phyloP scores from a whole-genome alignment of 2,113 vertebrate genomes.

The Corythaixoides concolor region DNA sequence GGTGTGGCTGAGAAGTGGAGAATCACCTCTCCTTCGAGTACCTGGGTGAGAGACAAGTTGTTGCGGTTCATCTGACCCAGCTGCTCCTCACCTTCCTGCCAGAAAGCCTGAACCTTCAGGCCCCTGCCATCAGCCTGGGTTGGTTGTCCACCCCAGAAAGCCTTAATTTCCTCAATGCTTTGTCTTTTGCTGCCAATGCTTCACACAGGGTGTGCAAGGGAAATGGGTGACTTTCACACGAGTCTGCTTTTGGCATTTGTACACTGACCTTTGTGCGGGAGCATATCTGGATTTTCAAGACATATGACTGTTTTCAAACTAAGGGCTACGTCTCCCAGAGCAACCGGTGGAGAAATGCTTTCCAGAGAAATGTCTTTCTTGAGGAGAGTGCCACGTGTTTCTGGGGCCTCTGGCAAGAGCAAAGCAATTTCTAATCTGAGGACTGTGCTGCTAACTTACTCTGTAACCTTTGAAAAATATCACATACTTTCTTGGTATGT shows the following conservation, averaged over 20 bases:
- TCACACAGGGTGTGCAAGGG: neutral
- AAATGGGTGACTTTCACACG: neutral
- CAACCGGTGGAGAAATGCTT: neutral
- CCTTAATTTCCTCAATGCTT: neutral
- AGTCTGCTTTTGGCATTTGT: neutral
- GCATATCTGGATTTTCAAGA: neutral
- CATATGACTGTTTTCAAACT: neutral
- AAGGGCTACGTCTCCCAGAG: neutral
- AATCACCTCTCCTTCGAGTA: neutral
- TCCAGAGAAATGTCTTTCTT: neutral
- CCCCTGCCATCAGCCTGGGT: neutral
- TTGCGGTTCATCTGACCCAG: neutral
- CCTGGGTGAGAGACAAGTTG: accelerated
- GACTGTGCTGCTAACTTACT: neutral
- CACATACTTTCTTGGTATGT: neutral
- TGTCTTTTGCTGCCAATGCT: neutral
- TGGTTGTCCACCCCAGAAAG: neutral
- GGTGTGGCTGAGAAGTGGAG: neutral
- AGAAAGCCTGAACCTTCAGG: neutral
- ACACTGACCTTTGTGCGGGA: neutral
- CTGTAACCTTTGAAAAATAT: neutral
- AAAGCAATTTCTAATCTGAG: neutral
- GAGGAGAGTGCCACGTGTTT: neutral
- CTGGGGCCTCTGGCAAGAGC: neutral
- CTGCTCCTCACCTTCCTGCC: neutral